Percentiles rank a stretch among this genome's conserved stretches.
Evolutionary conservation across 2,113 vertebrate species (phyloP).

Genomic region (Gavialis gangeticus): DNA sequence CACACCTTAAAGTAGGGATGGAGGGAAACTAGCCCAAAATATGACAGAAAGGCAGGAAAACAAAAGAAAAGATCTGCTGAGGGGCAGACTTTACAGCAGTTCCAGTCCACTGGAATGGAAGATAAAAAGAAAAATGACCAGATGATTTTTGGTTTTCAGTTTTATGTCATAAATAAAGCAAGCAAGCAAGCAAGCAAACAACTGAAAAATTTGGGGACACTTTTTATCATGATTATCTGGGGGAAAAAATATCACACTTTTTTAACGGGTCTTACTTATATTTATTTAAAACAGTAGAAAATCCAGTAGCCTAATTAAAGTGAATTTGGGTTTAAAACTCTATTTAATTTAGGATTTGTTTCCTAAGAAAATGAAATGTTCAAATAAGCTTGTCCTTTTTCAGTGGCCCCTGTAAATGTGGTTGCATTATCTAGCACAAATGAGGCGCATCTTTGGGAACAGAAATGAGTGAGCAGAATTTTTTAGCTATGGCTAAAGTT

Average conservation of each 20-base stretch:
- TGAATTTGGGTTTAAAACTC: not conserved
- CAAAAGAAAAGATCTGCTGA: too few species aligned
- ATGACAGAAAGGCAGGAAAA: not conserved
- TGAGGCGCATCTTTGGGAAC: not conserved
- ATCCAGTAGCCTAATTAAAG: not conserved
- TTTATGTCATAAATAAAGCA: too few species aligned
- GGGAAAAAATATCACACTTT: too few species aligned
- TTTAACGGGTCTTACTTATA: too few species aligned
- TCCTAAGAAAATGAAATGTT: conserved; percentile 21
- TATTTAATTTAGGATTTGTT: conserved; percentile 33
- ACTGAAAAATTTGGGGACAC: too few species aligned
- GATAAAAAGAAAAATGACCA: too few species aligned
- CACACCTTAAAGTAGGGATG: not conserved
- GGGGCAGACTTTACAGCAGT: too few species aligned
- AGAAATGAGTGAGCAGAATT: not conserved
- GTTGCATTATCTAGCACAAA: not conserved
- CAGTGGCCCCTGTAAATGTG: not conserved
- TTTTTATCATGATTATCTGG: too few species aligned
- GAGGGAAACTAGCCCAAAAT: not conserved
- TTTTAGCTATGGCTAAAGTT: not conserved
- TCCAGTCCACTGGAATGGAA: too few species aligned
- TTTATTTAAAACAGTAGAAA: too few species aligned
- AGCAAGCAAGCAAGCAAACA: too few species aligned
- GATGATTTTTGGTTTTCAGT: too few species aligned
- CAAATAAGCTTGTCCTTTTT: not conserved